phyloP scores from a whole-genome alignment of 2,888 invertebrate species.

The Metalampra italica region DNA sequence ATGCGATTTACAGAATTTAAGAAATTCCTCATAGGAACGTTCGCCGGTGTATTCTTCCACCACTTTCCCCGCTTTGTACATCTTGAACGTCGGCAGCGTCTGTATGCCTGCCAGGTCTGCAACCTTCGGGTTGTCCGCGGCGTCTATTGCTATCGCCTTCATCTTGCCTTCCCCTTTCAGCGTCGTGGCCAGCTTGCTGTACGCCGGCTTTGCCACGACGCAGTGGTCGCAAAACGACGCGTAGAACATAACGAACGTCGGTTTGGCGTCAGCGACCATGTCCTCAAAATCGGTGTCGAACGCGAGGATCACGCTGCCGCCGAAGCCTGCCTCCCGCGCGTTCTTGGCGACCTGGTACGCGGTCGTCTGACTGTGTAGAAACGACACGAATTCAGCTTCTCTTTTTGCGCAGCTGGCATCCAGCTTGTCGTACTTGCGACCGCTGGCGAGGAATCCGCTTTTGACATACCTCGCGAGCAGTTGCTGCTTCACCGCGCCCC shows the following conservation, averaged over 20 bases:
- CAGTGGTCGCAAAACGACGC: slow-evolving; percentile 89
- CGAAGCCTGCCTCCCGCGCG: slow-evolving; percentile 59
- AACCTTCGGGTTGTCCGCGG: slow-evolving; percentile 78
- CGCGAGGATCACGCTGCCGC: slow-evolving; percentile 66
- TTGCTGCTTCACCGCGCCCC: slow-evolving; percentile 84
- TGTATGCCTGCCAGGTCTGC: slow-evolving; percentile 79
- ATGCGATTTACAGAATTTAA: slow-evolving; percentile 59
- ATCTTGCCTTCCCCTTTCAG: slow-evolving; percentile 52
- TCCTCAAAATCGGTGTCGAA: slow-evolving; percentile 80
- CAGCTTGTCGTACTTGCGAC: slow-evolving; percentile 87
- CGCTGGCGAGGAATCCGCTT: slow-evolving; percentile 91
- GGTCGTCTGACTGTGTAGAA: slow-evolving; percentile 69
- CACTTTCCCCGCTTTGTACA: slow-evolving; percentile 74
- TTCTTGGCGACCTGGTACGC: slow-evolving; percentile 26
- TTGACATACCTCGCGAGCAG: slow-evolving; percentile 83
- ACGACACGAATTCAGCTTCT: slow-evolving; percentile 83
- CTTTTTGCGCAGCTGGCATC: slow-evolving; percentile 84
- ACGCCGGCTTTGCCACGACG: slow-evolving; percentile 82
- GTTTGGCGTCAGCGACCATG: slow-evolving; percentile 75
- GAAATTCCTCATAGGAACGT: slow-evolving; percentile 75
- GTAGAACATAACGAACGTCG: slow-evolving; percentile 87
- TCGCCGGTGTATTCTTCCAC: slow-evolving; percentile 78
- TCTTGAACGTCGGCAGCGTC: slow-evolving; percentile 83
- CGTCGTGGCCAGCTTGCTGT: slow-evolving; percentile 75
- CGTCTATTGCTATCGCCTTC: slow-evolving; percentile 81